Evolutionary conservation across 1,140 invertebrate species (phyloP).

Genomic region (Neodiprion fabricii): DNA sequence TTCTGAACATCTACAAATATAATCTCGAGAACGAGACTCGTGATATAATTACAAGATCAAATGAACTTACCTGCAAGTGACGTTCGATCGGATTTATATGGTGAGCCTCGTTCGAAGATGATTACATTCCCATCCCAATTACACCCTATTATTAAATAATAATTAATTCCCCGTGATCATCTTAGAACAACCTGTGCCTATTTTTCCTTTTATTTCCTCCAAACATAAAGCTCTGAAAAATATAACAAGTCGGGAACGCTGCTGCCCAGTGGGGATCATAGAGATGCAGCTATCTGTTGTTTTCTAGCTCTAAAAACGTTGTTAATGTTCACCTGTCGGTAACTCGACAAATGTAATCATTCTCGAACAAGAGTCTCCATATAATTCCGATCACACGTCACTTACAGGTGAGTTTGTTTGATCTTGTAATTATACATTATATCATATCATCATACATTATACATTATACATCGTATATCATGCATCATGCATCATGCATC

Average conservation of each 20-base stretch:
- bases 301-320: slow-evolving; percentile 26
- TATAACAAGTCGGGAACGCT: neutral
- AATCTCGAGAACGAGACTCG: neutral
- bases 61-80: no score
- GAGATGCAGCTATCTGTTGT: neutral
- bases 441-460: no score
- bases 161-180: neutral
- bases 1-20: neutral
- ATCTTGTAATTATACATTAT: no score
- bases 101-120: neutral
- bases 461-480: no score
- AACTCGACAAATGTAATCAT: no score
- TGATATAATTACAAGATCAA: no score
- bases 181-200: neutral
- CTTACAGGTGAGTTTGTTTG: no score
- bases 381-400: no score
- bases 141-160: neutral
- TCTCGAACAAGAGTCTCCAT: no score
- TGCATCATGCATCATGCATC: no score
- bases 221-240: neutral
- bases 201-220: neutral
- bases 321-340: neutral
- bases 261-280: slow-evolving; percentile 11
- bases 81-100: no score
- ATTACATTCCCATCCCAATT: neutral